A percentile compares a stretch with the other conserved stretches of the same genome.
phyloP scores from a whole-genome alignment of 2,797 vertebrate species.

The Falco novaeseelandiae region DNA sequence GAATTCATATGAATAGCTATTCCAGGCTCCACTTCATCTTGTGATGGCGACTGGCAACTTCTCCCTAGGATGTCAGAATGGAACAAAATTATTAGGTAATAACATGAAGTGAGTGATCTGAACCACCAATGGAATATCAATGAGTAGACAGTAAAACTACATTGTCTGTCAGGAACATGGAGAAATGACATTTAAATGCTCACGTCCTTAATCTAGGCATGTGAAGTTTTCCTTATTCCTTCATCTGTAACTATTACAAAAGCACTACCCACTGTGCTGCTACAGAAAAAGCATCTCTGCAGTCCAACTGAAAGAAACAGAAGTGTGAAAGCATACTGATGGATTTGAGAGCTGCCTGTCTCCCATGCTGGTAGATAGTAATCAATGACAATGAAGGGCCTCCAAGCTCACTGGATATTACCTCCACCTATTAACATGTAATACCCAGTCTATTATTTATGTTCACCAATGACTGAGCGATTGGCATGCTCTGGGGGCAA shows the following conservation, averaged over 20 bases:
- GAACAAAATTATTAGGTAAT: neutral
- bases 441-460: neutral
- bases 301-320: neutral
- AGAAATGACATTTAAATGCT: neutral
- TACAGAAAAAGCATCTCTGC: neutral
- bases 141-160: neutral
- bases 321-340: neutral
- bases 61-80: constrained; percentile 48
- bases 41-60: neutral
- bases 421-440: neutral
- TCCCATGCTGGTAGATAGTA: neutral
- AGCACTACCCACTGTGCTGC: neutral
- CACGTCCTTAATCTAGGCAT: neutral
- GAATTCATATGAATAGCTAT: neutral
- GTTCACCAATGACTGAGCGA: neutral
- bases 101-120: neutral
- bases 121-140: neutral
- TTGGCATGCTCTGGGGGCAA: neutral
- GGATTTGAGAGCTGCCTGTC: neutral
- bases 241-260: neutral
- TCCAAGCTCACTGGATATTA: neutral
- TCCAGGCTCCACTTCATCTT: constrained; percentile 22
- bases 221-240: neutral
- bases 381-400: neutral
- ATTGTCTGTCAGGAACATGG: neutral